Conservation (phyloP, 2,888 invertebrate genomes). For the Halocaridina rubra region DNA sequence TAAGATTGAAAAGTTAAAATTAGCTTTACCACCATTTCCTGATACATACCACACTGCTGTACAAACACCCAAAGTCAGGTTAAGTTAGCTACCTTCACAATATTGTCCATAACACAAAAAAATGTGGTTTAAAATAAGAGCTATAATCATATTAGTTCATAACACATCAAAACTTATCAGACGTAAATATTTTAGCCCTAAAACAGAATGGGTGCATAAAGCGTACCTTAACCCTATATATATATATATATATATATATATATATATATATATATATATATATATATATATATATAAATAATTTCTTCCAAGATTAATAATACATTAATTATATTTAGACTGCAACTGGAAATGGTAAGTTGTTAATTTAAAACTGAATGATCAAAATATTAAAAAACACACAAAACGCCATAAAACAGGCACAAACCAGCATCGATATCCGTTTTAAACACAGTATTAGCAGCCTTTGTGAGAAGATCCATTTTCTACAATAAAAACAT, state of each 20-base stretch:
- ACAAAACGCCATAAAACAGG: too few relatives aligned
- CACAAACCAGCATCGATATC: conserved; percentile 5
- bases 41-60: too few relatives aligned
- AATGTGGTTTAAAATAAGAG: too few relatives aligned
- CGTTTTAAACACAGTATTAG: conserved; percentile 29
- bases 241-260: not conserved
- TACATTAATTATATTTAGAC: not conserved
- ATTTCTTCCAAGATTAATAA: not conserved
- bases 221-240: not conserved
- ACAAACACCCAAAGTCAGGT: too few relatives aligned
- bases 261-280: not conserved
- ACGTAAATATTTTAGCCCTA: not conserved
- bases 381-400: not conserved
- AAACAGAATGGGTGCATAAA: too few relatives aligned
- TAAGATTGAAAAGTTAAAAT: too few relatives aligned
- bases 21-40: too few relatives aligned
- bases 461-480: conserved; percentile 42
- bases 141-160: too few relatives aligned
- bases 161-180: not conserved
- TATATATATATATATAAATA: not conserved
- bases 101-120: too few relatives aligned
- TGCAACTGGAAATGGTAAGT: not conserved
- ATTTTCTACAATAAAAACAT: conserved; percentile 70
- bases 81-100: too few relatives aligned
- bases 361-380: not conserved